phyloP scores from a whole-genome alignment of 2,113 vertebrate species.

The Oncorhynchus gorbuscha region DNA sequence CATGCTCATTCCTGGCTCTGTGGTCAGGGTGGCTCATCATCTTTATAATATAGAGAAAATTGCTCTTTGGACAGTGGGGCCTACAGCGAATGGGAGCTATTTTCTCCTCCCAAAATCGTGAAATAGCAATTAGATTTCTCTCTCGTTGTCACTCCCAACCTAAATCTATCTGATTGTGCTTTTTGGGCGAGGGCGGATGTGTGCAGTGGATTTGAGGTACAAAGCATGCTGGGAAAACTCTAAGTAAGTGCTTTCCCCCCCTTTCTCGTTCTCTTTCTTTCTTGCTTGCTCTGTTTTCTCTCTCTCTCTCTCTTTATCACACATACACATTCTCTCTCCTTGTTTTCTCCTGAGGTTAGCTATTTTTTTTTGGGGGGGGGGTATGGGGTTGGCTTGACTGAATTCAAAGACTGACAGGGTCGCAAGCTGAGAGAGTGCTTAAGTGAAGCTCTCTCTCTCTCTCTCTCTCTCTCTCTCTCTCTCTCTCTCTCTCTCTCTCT shows the following conservation, averaged over 20 bases:
- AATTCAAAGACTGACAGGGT: neutral
- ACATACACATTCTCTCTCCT: slow-evolving; percentile 8
- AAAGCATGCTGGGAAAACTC: neutral
- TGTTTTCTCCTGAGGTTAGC: neutral
- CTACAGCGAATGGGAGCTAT: slow-evolving; percentile 15
- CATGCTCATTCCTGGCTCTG: slow-evolving; percentile 14
- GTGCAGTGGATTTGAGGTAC: too few relatives aligned
- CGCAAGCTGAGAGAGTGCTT: slow-evolving; percentile 3
- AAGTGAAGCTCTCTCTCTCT: slow-evolving; percentile 3
- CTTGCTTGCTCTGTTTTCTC: neutral
- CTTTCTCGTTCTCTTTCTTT: neutral
- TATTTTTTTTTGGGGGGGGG: neutral
- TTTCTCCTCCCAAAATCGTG: slow-evolving; percentile 10
- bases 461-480: neutral
- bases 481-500: neutral
- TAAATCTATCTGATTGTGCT: neutral
- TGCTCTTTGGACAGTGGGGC: slow-evolving; percentile 31
- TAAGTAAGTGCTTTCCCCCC: neutral
- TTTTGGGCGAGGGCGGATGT: neutral
- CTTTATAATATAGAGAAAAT: slow-evolving; percentile 38
- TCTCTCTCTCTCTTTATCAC: slow-evolving; percentile 9
- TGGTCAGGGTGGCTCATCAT: slow-evolving; percentile 20
- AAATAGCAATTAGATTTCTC: slow-evolving; percentile 3
- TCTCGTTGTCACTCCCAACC: neutral
- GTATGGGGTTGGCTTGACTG: slow-evolving; percentile 4